These are phyloP conservation scores for Haliclona indistincta DNA, from an alignment of 37 sponge, comb jelly and placozoan species.

Conservation along the genomic window DNA sequence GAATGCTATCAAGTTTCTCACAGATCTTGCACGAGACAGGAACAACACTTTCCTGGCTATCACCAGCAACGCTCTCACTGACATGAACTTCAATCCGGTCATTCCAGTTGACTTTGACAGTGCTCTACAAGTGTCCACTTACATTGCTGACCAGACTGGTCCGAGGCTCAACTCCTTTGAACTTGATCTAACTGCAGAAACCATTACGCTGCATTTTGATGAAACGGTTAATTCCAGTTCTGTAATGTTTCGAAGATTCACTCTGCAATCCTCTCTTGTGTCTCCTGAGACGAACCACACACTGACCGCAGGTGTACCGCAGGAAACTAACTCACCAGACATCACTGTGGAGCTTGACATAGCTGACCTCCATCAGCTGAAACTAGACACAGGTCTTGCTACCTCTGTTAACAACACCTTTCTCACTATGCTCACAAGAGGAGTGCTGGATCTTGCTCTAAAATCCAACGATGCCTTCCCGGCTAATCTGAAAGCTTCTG, in stretches of 20 bases:
- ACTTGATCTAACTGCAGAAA: conserved; percentile 55
- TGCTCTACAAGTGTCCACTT: conserved; percentile 57
- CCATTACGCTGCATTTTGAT: conserved; percentile 75
- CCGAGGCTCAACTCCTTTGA: conserved; percentile 71
- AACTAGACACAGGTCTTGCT: conserved; percentile 63
- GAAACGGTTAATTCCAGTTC: conserved; percentile 83
- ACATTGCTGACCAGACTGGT: conserved; percentile 46
- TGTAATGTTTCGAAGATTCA: conserved; percentile 12
- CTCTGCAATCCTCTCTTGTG: conserved; percentile 16
- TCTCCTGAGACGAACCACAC: conserved; percentile 6
- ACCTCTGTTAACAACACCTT: conserved; percentile 58
- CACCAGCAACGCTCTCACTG: conserved; percentile 21
- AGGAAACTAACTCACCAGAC: conserved; percentile 47
- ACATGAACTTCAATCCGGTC: conserved; percentile 71
- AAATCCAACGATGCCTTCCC: conserved; percentile 43
- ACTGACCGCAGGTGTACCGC: conserved; percentile 34
- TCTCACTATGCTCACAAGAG: conserved; percentile 28
- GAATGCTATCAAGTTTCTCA: conserved; percentile 77
- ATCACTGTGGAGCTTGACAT: conserved; percentile 41
- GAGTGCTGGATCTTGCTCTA: conserved; percentile 58
- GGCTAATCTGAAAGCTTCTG: not conserved
- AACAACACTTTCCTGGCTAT: conserved; percentile 60
- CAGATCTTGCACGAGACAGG: conserved; percentile 58
- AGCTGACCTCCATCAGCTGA: conserved; percentile 72
- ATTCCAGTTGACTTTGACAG: conserved; percentile 18